A percentile compares a stretch with the other conserved stretches of the same genome.
phyloP scores from a whole-genome alignment of 2,797 vertebrate species.

The Argentina silus region DNA sequence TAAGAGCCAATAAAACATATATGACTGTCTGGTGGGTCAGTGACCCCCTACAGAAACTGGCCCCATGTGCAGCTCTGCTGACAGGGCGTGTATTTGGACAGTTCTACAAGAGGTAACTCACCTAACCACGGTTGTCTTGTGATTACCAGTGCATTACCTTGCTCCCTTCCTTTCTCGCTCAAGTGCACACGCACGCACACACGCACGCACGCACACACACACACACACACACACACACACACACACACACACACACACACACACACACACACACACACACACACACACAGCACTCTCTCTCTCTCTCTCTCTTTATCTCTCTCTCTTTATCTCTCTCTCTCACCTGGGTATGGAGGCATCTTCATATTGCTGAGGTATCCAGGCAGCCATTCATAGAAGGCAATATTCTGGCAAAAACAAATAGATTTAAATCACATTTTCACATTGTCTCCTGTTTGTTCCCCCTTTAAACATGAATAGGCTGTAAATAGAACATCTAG shows the following conservation, averaged over 20 bases:
- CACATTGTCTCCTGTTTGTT: too few species aligned
- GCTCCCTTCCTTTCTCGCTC: conserved; percentile 42
- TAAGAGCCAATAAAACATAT: too few species aligned
- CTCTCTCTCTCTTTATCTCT: not conserved
- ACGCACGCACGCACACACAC: conserved; percentile 41
- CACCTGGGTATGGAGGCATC: conserved; percentile 83
- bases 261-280: not conserved
- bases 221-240: conserved; percentile 13
- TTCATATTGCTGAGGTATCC: conserved; percentile 63
- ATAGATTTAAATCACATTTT: too few species aligned
- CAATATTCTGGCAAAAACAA: conserved; percentile 81
- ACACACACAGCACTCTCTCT: not conserved
- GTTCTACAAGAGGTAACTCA: conserved; percentile 58
- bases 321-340: conserved; percentile 37
- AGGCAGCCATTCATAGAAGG: conserved; percentile 93
- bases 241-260: conserved; percentile 6
- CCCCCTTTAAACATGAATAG: too few species aligned
- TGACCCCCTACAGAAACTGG: conserved; percentile 31
- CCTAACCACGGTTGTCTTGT: conserved; percentile 58
- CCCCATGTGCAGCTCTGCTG: conserved; percentile 60
- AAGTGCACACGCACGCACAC: conserved; percentile 14
- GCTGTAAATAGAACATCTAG: too few species aligned
- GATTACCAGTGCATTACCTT: conserved; percentile 66
- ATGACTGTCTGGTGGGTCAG: conserved; percentile 14
- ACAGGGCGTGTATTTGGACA: conserved; percentile 63